Base-by-base conservation (phyloP, 2,797 vertebrate genomes). In the Malacoraja senta region DNA sequence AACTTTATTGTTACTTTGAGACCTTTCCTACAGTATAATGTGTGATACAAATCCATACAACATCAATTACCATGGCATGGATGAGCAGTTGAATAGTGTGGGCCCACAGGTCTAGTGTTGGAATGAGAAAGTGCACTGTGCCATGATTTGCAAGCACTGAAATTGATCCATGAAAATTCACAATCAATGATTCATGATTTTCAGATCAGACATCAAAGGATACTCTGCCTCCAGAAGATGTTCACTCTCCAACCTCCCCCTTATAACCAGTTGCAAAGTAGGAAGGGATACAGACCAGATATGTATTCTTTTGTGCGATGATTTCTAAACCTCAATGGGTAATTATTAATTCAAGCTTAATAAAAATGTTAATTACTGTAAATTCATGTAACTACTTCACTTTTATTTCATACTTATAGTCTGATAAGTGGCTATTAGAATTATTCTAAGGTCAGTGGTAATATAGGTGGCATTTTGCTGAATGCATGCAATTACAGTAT, bases 331-430 rank as follows among this genome's bases (percentile, higher is more conserved):
- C 15, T 58, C 53, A 0, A 29, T 61, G 53, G 24, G 10, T 84
- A 84, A 61, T 29, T 84, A 26, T 84, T 29, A 29, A 58, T 61
- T 4, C 9, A 84, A 84, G 26, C 77, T 84, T 58, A 81, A 84
- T 84, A 84, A 81, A 78, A 84, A 58, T 29, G 10, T 84, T 84
- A 84, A 84, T 29, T 84, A 58, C 24, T 58, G 81, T 84, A 84
- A 84, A 29, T 84, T 29, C 44, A 61, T 53, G 26, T 2, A 83
- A 58, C 44, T 29, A 29, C 53, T 84, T 9, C 58, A 84, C 9
- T 13, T 24, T 53, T 24, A 24, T 3, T 84, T 29, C 21, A 84
- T 53, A 84, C 29, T 84, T 84, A 84, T 84, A 13, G 24, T 21
- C 44, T 84, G 44, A 58, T 29, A 84, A 84, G 12, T 84, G 81